phyloP scores from a whole-genome alignment of 2,113 vertebrate genomes.

The Prochilodus magdalenae region DNA sequence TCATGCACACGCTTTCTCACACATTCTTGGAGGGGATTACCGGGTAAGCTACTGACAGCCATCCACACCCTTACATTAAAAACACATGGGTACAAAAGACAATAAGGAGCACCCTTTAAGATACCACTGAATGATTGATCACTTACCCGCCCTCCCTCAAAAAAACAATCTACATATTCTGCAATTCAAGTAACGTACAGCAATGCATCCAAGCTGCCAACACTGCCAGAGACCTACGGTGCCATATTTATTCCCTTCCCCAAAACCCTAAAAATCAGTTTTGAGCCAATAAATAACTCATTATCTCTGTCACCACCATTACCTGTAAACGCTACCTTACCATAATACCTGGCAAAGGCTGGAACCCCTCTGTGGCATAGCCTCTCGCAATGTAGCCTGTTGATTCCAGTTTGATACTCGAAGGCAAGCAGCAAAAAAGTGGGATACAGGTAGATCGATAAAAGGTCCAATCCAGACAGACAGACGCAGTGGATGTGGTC shows the following conservation, averaged over 20 bases:
- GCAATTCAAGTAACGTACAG: background rate
- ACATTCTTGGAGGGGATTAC: background rate
- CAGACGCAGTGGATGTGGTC: conserved; percentile 54
- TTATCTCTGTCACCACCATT: conserved; percentile 43
- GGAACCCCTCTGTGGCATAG: conserved; percentile 46
- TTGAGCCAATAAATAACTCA: background rate
- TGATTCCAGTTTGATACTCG: conserved; percentile 39
- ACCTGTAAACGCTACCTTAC: conserved; percentile 55
- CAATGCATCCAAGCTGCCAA: background rate
- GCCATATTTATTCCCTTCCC: background rate
- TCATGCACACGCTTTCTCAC: background rate
- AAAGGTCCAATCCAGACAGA: conserved; percentile 53
- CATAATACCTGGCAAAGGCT: conserved; percentile 55
- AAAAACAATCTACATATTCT: background rate
- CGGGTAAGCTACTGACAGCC: background rate
- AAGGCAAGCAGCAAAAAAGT: background rate
- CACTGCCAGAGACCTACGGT: background rate
- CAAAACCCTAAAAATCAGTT: no score
- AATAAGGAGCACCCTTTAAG: conserved; percentile 17
- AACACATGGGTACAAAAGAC: conserved; percentile 4
- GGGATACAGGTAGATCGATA: conserved; percentile 25
- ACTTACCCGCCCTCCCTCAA: background rate
- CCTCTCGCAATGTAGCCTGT: conserved; percentile 43
- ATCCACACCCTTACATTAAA: conserved; percentile 38
- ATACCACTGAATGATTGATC: background rate